Percentiles rank a stretch among this genome's conserved stretches.
Conservation (phyloP, 2,888 invertebrate genomes). For the Eilema caniola region DNA sequence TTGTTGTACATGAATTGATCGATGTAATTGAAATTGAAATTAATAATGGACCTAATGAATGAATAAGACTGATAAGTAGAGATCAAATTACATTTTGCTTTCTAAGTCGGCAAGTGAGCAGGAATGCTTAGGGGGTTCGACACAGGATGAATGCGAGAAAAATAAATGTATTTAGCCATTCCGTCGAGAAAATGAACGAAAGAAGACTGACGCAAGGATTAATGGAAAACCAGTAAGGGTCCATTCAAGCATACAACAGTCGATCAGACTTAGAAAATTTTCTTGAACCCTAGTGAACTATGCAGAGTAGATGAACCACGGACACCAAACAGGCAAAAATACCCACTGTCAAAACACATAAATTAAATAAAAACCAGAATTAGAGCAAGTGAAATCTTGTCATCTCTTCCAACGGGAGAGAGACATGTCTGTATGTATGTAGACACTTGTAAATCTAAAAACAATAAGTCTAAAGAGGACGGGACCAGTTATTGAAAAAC, state of each 20-base stretch:
- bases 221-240: too few relatives aligned
- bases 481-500: neutral
- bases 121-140: neutral
- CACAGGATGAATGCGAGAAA: too few relatives aligned
- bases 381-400: too few relatives aligned
- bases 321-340: neutral
- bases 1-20: slow-evolving; percentile 12
- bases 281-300: neutral
- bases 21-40: slow-evolving; percentile 14
- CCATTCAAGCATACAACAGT: too few relatives aligned
- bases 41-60: neutral
- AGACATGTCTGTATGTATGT: neutral
- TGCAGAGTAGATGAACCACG: too few relatives aligned
- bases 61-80: neutral
- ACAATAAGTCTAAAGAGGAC: neutral
- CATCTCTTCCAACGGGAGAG: neutral
- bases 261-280: too few relatives aligned
- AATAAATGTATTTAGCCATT: neutral
- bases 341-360: neutral
- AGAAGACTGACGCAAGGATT: neutral
- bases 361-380: neutral
- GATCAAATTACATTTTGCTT: neutral
- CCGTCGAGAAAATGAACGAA: neutral
- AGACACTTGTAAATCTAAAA: neutral
- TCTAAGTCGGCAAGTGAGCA: neutral